phyloP scores from a whole-genome alignment of 2,888 invertebrate genomes.

The Tenthredo mesomela region DNA sequence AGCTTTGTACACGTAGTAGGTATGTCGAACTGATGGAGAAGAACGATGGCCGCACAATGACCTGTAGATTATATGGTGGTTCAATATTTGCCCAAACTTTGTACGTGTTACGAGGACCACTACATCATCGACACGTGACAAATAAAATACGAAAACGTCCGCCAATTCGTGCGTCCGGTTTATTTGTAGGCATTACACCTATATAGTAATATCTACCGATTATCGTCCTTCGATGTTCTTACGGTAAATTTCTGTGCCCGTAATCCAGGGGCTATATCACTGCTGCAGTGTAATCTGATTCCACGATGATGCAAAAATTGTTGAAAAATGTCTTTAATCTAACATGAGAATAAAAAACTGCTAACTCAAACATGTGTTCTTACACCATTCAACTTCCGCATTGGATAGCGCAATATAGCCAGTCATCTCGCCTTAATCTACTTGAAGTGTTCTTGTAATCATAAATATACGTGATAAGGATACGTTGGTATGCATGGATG shows the following conservation, averaged over 20 bases:
- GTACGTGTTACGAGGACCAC: background rate
- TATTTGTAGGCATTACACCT: background rate
- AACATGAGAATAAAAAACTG: background rate
- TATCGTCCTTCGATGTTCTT: background rate
- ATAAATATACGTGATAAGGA: background rate
- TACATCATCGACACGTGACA: background rate
- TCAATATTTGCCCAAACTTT: conserved; percentile 14
- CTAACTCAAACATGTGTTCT: background rate
- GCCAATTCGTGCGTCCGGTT: conserved; percentile 19
- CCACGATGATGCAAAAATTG: background rate
- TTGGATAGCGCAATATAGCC: background rate
- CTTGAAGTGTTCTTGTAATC: background rate
- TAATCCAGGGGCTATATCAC: background rate
- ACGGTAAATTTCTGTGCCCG: background rate
- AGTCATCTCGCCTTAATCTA: background rate
- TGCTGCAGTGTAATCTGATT: background rate
- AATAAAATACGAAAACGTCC: conserved; percentile 21
- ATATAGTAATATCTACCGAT: background rate
- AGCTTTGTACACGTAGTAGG: background rate
- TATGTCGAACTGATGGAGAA: background rate
- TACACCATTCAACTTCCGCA: background rate
- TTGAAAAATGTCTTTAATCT: background rate
- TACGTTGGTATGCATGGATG: background rate
- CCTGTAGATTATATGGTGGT: background rate
- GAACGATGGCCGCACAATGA: conserved; percentile 11